Evolutionary conservation across 2,888 invertebrate genomes (phyloP), one percentile per base, ranked within the genome.

Genomic region (Dinocampus coccinellae): DNA sequence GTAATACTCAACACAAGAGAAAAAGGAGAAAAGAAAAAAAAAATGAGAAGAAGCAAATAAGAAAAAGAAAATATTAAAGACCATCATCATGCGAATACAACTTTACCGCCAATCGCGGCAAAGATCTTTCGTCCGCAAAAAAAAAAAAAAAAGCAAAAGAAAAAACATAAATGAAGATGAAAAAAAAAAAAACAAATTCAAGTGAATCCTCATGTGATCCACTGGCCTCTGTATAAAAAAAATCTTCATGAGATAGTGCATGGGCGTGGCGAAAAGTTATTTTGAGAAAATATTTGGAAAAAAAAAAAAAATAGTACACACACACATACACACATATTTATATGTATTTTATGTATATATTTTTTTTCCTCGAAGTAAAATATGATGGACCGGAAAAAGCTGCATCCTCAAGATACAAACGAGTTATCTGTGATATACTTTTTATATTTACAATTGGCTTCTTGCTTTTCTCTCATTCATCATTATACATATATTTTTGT

Each of bases 341-440:
- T 7, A 34, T 34, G 16, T 33, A 34, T 39, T n/a, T 13, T 22
- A 39, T 26, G 13, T 62, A n/a, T 62, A 13, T 24, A 42, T 22
- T n/a, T 9, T 53, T 34, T 20, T 64, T 64, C 29, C 16, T 10
- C 7, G 33, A 39, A 20, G 7, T 4, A 34, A 64, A 52, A 52
- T n/a, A 57, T 33, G 36, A 55, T 66, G 24, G 16, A 66, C 55
- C 64, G 66, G 66, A 66, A 66, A 64, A 16, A 66, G 55, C 66
- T 66, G 66, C 66, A 66, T 66, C 66, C 66, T 66, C 36, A 16
- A 36, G 66, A 66, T 66, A 66, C 2, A 39, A 29, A 47, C 16
- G 42, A n/a, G 39, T 62, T 62, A 62, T 62, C 62, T 62, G 20
- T 33, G 29, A 47, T 42, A 53, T 16, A n/a, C n/a, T n/a, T 52